Base-by-base conservation (phyloP, 2,888 invertebrate species). In the Dioctria rufipes region DNA sequence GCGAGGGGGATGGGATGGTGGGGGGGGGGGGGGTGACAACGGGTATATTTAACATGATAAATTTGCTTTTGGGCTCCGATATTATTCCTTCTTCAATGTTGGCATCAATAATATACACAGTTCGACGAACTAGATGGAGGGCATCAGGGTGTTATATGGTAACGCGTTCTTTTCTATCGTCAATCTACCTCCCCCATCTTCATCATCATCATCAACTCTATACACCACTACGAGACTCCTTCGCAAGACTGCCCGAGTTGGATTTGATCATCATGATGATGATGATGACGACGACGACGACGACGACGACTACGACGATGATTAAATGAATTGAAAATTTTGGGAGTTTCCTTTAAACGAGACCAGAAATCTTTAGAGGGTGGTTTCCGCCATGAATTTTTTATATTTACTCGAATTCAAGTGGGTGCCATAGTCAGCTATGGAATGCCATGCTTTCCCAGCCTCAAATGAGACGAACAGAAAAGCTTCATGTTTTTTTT, bases 311-410 rank as follows among this genome's bases (percentile, higher is more conserved):
- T 79, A 80, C 66, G 80, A 51, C 65, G 80, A 81, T 82, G 82
- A 81, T 81, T 81, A 82, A 82, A 82, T 82, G 80, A 82, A 81
- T 82, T 81, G 81, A 81, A 82, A 81, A 82, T 69, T 69, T 65
- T 65, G 43, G 78, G 81, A 65, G 69, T 77, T 66, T 46, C 9
- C 54, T 60, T 60, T 40, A 58, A 69, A 54, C 78, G 66, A 54
- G 54, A 66, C 66, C 25, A 65, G 42, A 49, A 65, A 65, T 51
- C 11, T 66, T 40, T 40, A 66, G 77, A 39, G 77, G 77, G 77
- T 63, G 77, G 61, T 63, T 77, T 63, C 46, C n/a, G 77, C 13
- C 51, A 63, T 77, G 77, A 77, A 77, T 77, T 63, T 77, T 77
- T 77, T 75, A 75, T 75, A 75, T 75, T 58, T 60, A 40, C 51